phyloP scores from a whole-genome alignment of 1,140 invertebrate species.

The Drosophila sp. region DNA sequence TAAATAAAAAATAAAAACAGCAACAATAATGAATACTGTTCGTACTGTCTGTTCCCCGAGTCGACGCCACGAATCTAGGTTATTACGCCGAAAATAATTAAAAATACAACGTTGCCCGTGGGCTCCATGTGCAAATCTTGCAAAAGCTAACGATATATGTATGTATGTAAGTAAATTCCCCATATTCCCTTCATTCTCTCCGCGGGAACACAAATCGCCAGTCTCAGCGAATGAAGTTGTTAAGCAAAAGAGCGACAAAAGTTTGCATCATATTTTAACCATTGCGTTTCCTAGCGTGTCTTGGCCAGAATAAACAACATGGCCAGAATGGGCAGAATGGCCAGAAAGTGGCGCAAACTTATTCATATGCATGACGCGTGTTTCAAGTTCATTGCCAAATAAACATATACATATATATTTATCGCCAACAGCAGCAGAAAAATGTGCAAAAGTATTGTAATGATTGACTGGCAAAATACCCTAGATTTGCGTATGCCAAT shows the following conservation, averaged over 20 bases:
- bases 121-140: conserved; percentile 58
- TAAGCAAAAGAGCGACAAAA: conserved; percentile 18
- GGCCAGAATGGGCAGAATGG: conserved; percentile 60
- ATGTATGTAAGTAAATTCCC: neutral
- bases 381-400: conserved; percentile 82
- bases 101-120: conserved; percentile 60
- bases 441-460: neutral
- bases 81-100: conserved; percentile 81
- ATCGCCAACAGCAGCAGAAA: conserved; percentile 21
- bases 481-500: neutral
- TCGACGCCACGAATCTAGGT: conserved; percentile 79
- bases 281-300: conserved; percentile 43
- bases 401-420: conserved; percentile 35
- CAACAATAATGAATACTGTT: conserved; percentile 31
- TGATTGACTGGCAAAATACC: conserved; percentile 11
- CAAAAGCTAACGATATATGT: conserved; percentile 45
- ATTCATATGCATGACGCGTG: conserved; percentile 74
- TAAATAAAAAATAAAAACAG: conserved; percentile 38
- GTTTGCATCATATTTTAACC: conserved; percentile 21
- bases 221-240: neutral
- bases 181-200: neutral
- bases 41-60: conserved; percentile 33
- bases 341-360: conserved; percentile 55
- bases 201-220: neutral
- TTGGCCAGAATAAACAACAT: conserved; percentile 59